phyloP scores from a whole-genome alignment of 2,888 invertebrate species.

The Sipha maydis region DNA sequence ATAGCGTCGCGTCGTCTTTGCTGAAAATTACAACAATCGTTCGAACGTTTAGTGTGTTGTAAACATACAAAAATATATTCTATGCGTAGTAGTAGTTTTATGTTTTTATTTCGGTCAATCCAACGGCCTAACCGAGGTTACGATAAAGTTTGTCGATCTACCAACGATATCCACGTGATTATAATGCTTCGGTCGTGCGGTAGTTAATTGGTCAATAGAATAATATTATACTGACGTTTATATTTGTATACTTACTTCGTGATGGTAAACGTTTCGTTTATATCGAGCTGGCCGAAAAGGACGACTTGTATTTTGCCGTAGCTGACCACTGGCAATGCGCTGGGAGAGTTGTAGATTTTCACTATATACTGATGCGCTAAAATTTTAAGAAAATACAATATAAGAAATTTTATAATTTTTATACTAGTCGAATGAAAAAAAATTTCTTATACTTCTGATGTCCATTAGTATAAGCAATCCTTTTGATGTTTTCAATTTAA shows the following conservation, averaged over 20 bases:
- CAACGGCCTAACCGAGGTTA: background rate
- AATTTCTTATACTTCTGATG: too few relatives aligned
- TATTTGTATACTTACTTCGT: constrained; percentile 75
- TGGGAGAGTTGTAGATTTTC: constrained; percentile 79
- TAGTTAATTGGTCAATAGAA: too few relatives aligned
- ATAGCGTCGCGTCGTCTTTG: constrained; percentile 81
- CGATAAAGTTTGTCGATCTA: too few relatives aligned
- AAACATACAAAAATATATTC: too few relatives aligned
- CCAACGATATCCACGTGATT: too few relatives aligned
- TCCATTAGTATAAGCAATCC: too few relatives aligned
- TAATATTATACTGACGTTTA: background rate
- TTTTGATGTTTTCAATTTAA: too few relatives aligned
- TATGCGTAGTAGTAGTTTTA: background rate
- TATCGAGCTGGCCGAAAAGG: constrained; percentile 80
- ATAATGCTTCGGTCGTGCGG: too few relatives aligned
- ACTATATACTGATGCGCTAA: constrained; percentile 88
- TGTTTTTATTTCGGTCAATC: background rate
- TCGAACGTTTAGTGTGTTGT: background rate
- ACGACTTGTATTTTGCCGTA: constrained; percentile 81
- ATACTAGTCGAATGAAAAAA: background rate
- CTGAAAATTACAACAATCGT: constrained; percentile 68
- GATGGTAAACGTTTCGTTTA: constrained; percentile 89
- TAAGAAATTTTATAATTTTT: background rate
- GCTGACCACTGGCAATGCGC: constrained; percentile 74
- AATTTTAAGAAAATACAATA: constrained; percentile 40